Base-by-base conservation (phyloP, 92 coral and sea anemone species). In the Porites lobata region DNA sequence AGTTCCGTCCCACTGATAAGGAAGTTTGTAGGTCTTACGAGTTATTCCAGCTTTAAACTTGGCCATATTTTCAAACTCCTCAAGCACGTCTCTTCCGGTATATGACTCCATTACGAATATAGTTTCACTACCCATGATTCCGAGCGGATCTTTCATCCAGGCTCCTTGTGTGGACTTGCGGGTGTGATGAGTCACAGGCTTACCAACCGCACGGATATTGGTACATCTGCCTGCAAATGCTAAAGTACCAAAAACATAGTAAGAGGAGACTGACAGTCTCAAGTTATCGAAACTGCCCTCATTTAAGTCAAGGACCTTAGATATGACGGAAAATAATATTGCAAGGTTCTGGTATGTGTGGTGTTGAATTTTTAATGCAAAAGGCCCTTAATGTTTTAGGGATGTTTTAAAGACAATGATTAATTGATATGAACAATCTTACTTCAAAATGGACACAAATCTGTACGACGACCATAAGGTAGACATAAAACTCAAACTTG, bases 121-220 rank as follows among this genome's bases (percentile, higher is more conserved):
- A 22, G 67, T 76, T 20, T 81, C 87, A 0, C 67, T 13, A 18
- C 92, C 94, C 83, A 88, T 58, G 59, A 68, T 26, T 54, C 92
- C 92, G 1, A 89, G 88, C 13, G 95, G 92, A 57, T 92, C 92
- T 56, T 80, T 89, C 95, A 92, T 92, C 95, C 95, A 92, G 17
- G 87, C 71, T 47, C 95, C 95, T 8, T 54, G 52, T 0, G 15
- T 9, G 17, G 4, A 6, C 5, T 17, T 6, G 17, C 72, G 83
- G 18, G 75, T 19, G 50, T 75, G 61, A 69, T 87, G 94, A 76
- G 89, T 22, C 65, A 90, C 86, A 13, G 24, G 93, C 1, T 54
- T 52, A 15, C 73, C 78, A 61, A 90, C 89, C 9, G 89, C 63
- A 65, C 85, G 79, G 64, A 90, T 64, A 65, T 17, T 18, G 1